A percentile compares a stretch with the other conserved stretches of the same genome.
Conservation (phyloP, 2,888 invertebrate species). For the Xestobium rufovillosum region DNA sequence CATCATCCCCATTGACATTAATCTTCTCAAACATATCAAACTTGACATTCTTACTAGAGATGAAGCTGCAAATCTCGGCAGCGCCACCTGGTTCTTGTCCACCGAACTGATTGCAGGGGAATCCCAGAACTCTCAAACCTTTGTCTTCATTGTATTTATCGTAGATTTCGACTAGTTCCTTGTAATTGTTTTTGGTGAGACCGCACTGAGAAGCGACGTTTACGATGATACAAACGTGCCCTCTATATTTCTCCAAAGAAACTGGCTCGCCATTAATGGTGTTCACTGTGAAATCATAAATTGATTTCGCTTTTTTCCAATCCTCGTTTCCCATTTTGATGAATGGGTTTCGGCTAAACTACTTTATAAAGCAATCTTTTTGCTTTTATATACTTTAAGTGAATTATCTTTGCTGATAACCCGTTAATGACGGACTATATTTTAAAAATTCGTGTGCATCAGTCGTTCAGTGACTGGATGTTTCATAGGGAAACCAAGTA, state of each 20-base stretch:
- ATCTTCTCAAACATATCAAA: constrained; percentile 68
- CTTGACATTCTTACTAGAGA: constrained; percentile 53
- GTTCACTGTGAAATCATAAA: constrained; percentile 74
- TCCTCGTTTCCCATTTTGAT: too few relatives aligned
- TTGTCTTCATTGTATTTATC: constrained; percentile 64
- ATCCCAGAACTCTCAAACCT: constrained; percentile 70
- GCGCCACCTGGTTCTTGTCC: constrained; percentile 59
- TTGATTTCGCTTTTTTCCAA: constrained; percentile 61
- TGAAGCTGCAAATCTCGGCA: constrained; percentile 58
- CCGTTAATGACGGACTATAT: too few relatives aligned
- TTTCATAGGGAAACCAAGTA: too few relatives aligned
- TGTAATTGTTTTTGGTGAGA: constrained; percentile 74
- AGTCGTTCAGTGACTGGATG: too few relatives aligned
- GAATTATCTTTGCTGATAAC: too few relatives aligned
- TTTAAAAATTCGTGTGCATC: too few relatives aligned
- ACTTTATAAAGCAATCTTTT: too few relatives aligned
- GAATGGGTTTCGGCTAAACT: too few relatives aligned
- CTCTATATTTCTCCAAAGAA: constrained; percentile 69
- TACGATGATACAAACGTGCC: constrained; percentile 74
- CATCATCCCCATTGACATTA: constrained; percentile 57
- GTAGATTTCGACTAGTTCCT: constrained; percentile 68
- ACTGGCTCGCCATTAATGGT: constrained; percentile 78
- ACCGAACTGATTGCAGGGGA: constrained; percentile 82
- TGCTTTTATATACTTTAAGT: too few relatives aligned
- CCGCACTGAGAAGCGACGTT: constrained; percentile 88